A percentile compares a stretch with the other conserved stretches of the same genome.
Conservation (phyloP, 2,113 vertebrate species). For the Serinus canaria region DNA sequence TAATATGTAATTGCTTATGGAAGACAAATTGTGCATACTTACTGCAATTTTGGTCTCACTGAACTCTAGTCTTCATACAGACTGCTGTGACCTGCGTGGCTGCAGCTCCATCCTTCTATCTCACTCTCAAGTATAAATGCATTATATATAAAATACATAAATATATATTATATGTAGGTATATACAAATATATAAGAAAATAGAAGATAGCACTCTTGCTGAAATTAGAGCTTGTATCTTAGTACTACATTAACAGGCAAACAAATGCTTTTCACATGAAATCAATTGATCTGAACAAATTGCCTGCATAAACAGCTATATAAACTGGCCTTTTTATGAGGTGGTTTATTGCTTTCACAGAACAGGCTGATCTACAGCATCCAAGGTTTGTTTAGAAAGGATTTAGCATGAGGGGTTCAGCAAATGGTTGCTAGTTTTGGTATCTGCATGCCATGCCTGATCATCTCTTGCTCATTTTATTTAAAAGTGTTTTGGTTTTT, state of each 20-base stretch:
- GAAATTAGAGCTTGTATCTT: background rate
- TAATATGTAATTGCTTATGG: background rate
- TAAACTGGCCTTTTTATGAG: background rate
- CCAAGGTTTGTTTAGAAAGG: constrained; percentile 8
- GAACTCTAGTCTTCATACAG: background rate
- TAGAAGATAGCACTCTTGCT: background rate
- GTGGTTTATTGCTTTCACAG: background rate
- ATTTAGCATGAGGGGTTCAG: background rate
- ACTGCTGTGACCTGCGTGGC: background rate
- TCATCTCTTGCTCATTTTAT: background rate
- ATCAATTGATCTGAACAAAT: constrained; percentile 1
- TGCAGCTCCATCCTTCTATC: background rate
- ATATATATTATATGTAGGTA: background rate
- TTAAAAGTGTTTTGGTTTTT: background rate
- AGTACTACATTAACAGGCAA: background rate
- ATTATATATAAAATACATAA: background rate
- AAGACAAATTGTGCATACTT: background rate
- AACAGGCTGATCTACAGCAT: background rate
- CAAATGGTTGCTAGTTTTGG: background rate
- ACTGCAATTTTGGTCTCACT: background rate
- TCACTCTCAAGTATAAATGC: background rate
- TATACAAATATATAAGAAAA: background rate
- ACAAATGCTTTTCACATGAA: background rate
- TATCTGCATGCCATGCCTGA: background rate
- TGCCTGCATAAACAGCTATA: background rate